Evolutionary conservation across 64 coral and sea anemone species (phyloP).

Genomic region (Trachythela sp.): DNA sequence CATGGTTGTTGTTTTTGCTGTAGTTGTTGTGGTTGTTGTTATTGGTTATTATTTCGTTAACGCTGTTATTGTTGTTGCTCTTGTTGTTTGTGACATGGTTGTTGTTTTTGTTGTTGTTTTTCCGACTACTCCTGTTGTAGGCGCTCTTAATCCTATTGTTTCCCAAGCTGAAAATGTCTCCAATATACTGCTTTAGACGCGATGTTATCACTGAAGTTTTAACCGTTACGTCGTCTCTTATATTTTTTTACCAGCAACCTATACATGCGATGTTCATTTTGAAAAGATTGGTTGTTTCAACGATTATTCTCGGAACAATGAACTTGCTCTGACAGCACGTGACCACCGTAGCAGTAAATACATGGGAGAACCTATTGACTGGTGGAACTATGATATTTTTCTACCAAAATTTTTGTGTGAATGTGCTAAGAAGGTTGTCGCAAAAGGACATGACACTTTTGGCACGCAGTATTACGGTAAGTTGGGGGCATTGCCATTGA

Average conservation of each 20-base stretch:
- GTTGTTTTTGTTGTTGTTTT: no score
- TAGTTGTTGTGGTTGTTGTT: no score
- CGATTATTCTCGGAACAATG: neutral
- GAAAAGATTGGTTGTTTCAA: neutral
- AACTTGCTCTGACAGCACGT: neutral
- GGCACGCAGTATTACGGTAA: constrained; percentile 53
- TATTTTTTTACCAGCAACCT: neutral
- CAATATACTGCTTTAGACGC: no score
- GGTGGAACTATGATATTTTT: constrained; percentile 32
- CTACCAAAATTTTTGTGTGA: constrained; percentile 27
- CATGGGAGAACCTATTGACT: constrained; percentile 10
- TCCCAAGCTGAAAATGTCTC: no score
- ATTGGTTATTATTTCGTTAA: no score
- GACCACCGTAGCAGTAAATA: neutral
- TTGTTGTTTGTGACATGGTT: no score
- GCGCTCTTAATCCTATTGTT: no score
- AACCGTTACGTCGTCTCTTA: neutral
- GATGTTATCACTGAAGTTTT: no score
- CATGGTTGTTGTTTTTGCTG: no score
- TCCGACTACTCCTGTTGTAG: no score
- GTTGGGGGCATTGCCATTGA: neutral
- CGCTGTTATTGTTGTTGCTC: no score
- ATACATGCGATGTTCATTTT: neutral
- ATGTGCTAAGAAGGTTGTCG: constrained; percentile 31
- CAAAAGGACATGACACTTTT: constrained; percentile 28